A percentile compares a stretch with the other conserved stretches of the same genome.
phyloP scores from a whole-genome alignment of 2,888 invertebrate species.

The Luffia ferchaultella region DNA sequence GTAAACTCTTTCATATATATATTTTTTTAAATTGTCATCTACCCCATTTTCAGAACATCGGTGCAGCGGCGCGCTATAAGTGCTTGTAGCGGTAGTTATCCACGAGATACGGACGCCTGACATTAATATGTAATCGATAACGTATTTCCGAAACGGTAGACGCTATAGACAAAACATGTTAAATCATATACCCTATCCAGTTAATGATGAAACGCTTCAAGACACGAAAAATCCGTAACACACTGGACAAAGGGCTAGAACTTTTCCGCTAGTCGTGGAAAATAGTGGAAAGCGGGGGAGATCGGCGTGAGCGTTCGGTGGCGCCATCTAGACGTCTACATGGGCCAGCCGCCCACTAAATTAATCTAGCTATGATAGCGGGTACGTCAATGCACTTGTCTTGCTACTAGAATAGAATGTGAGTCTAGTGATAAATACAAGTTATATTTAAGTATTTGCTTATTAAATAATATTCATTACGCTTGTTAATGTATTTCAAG shows the following conservation, averaged over 20 bases:
- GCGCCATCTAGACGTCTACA: constrained; percentile 64
- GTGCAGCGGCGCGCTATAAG: no score
- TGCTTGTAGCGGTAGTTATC: no score
- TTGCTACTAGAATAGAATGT: constrained; percentile 2
- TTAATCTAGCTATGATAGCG: constrained; percentile 41
- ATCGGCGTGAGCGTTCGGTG: constrained; percentile 39
- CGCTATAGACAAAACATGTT: no score
- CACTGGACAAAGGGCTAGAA: constrained; percentile 6
- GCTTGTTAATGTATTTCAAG: neutral
- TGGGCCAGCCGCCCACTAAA: constrained; percentile 43
- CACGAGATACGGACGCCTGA: no score
- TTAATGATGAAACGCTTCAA: no score
- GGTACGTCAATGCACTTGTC: constrained; percentile 1
- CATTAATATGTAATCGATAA: no score
- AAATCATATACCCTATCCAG: no score
- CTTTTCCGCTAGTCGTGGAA: constrained; percentile 37
- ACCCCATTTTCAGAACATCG: no score
- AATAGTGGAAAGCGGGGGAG: constrained; percentile 29
- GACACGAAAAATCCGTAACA: no score
- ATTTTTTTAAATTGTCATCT: no score
- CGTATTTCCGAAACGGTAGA: no score
- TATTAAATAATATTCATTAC: neutral
- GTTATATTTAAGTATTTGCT: constrained; percentile 1
- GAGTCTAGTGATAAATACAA: constrained; percentile 1
- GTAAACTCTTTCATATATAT: no score